phyloP scores from a whole-genome alignment of 37 sponge, comb jelly and placozoan species.

The Spongilla lacustris region DNA sequence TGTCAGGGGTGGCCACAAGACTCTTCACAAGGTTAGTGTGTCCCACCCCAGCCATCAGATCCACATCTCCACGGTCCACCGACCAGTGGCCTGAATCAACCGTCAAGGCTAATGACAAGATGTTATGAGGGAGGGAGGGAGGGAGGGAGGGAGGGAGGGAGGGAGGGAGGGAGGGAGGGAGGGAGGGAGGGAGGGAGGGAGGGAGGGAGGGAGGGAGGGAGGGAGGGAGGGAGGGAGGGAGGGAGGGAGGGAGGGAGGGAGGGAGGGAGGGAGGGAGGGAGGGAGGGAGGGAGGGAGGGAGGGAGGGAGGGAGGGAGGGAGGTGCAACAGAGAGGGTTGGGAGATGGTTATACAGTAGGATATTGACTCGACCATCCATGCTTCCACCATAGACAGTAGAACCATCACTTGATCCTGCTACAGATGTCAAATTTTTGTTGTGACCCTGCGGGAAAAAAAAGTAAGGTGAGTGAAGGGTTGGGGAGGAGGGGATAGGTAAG shows the following conservation, averaged over 20 bases:
- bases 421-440: constrained; percentile 79
- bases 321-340: background rate
- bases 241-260: background rate
- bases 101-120: constrained; percentile 19
- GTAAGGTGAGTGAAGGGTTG: background rate
- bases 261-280: background rate
- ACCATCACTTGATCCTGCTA: constrained; percentile 42
- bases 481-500: background rate
- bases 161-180: too few species aligned
- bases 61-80: constrained; percentile 66
- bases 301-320: background rate
- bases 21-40: constrained; percentile 71
- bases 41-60: constrained; percentile 53
- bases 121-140: background rate
- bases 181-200: background rate
- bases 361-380: constrained; percentile 82
- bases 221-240: background rate
- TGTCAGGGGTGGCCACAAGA: constrained; percentile 63
- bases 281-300: too few species aligned
- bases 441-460: constrained; percentile 71
- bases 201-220: background rate
- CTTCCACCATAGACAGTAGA: constrained; percentile 78
- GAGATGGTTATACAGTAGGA: constrained; percentile 22
- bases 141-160: background rate
- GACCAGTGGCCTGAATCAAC: constrained; percentile 58